Percentiles rank a stretch among this genome's conserved stretches.
These are phyloP conservation scores for Drosophila insularis DNA, from an alignment of 1,140 invertebrate species.

Conservation along the genomic window DNA sequence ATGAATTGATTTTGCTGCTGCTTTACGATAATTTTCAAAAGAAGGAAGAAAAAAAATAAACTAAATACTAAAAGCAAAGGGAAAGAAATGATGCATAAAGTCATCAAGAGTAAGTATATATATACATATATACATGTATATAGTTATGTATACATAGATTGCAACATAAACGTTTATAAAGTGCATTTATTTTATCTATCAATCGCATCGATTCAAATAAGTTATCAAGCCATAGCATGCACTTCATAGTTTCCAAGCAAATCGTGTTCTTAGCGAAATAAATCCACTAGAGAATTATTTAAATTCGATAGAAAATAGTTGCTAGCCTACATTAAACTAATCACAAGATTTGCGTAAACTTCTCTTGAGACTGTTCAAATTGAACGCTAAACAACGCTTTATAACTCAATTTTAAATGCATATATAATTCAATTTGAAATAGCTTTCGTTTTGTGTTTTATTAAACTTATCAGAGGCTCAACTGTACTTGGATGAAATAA, in stretches of 20 bases:
- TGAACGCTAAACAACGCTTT: too few relatives aligned
- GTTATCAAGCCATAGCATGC: too few relatives aligned
- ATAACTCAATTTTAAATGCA: not conserved
- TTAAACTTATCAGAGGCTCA: not conserved
- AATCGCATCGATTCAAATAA: too few relatives aligned
- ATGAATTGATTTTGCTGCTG: slow-evolving; percentile 49
- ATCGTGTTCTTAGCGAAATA: too few relatives aligned
- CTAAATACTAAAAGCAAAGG: not conserved
- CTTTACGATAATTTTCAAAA: slow-evolving; percentile 14
- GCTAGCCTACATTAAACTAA: too few relatives aligned
- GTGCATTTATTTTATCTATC: not conserved
- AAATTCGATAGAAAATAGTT: too few relatives aligned
- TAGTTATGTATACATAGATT: too few relatives aligned
- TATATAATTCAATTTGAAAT: not conserved
- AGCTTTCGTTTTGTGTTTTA: not conserved
- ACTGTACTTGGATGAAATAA: slow-evolving; percentile 22
- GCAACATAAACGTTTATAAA: not conserved
- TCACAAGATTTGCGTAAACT: too few relatives aligned
- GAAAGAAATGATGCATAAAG: not conserved
- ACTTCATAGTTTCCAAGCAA: too few relatives aligned
- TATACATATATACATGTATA: not conserved
- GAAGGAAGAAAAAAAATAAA: not conserved
- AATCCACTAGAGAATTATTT: too few relatives aligned
- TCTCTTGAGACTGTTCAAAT: too few relatives aligned
- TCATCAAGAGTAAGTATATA: not conserved